Evolutionary conservation across 2,888 invertebrate species (phyloP).

Genomic region (Metacarcinus magister): DNA sequence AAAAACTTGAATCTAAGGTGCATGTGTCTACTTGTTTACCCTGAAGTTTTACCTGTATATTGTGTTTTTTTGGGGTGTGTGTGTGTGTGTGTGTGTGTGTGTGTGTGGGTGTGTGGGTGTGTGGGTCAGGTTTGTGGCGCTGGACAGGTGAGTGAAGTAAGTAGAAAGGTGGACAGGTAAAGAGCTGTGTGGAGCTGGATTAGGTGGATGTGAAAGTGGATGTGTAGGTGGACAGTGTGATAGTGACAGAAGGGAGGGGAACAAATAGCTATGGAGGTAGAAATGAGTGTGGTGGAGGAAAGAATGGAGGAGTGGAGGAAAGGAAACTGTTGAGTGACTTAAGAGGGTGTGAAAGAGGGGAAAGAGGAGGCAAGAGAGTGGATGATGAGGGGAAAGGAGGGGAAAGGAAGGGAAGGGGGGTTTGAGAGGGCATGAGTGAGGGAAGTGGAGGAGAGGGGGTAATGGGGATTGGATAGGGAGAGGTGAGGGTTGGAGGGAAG

Average conservation of each 20-base stretch:
- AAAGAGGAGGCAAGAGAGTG: background rate
- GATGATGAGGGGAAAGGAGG: background rate
- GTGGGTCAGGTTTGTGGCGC: background rate
- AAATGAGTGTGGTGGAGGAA: background rate
- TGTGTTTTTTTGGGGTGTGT: background rate
- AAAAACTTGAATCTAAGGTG: background rate
- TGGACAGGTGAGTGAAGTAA: background rate
- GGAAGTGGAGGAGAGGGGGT: background rate
- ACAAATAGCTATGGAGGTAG: background rate
- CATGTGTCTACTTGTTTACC: background rate
- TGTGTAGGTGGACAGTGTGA: background rate
- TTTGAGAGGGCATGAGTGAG: background rate
- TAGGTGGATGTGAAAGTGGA: too few relatives aligned
- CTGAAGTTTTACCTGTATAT: background rate
- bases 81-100: too few relatives aligned
- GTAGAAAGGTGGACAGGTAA: too few relatives aligned
- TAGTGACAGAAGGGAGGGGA: background rate
- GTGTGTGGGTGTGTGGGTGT: too few relatives aligned
- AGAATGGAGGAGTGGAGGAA: background rate
- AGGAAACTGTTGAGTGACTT: background rate
- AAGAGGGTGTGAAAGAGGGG: background rate
- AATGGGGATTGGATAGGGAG: background rate
- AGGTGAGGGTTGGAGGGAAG: background rate
- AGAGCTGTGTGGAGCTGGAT: too few relatives aligned
- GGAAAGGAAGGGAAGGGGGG: background rate